A percentile compares a stretch with the other conserved stretches of the same genome.
phyloP scores from a whole-genome alignment of 2,113 vertebrate genomes.

The Boleophthalmus pectinirostris region DNA sequence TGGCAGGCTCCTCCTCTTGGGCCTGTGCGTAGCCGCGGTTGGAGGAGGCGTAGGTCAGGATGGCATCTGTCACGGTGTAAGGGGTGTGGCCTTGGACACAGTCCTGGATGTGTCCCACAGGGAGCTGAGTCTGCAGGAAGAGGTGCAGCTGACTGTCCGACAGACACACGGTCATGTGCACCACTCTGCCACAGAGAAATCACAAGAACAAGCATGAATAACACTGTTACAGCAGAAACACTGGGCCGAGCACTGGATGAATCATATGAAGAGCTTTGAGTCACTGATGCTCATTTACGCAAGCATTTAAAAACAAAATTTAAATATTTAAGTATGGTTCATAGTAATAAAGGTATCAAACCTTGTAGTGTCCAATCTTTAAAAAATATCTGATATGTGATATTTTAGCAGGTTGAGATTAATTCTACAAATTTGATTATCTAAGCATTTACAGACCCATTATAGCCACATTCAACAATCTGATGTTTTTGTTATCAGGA shows the following conservation, averaged over 20 bases:
- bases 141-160: slow-evolving; percentile 97
- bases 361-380: no score
- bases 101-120: slow-evolving; percentile 86
- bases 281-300: background rate
- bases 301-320: background rate
- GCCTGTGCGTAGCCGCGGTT: slow-evolving; percentile 85
- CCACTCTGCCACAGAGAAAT: slow-evolving; percentile 74
- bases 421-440: no score
- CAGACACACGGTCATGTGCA: slow-evolving; percentile 91
- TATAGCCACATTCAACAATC: no score
- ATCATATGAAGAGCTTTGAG: background rate
- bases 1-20: slow-evolving; percentile 78
- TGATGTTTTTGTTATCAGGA: no score
- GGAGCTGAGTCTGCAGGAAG: slow-evolving; percentile 96
- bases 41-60: slow-evolving; percentile 88
- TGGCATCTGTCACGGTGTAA: slow-evolving; percentile 85
- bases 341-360: background rate
- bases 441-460: no score
- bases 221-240: background rate
- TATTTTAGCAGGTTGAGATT: no score
- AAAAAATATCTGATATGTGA: no score
- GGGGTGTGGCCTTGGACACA: slow-evolving; percentile 88
- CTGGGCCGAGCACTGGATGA: background rate
- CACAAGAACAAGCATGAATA: background rate
- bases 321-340: background rate